A percentile compares a stretch with the other conserved stretches of the same genome.
Evolutionary conservation across 1,140 invertebrate genomes (phyloP).

Genomic region (Drosophila sechellia): DNA sequence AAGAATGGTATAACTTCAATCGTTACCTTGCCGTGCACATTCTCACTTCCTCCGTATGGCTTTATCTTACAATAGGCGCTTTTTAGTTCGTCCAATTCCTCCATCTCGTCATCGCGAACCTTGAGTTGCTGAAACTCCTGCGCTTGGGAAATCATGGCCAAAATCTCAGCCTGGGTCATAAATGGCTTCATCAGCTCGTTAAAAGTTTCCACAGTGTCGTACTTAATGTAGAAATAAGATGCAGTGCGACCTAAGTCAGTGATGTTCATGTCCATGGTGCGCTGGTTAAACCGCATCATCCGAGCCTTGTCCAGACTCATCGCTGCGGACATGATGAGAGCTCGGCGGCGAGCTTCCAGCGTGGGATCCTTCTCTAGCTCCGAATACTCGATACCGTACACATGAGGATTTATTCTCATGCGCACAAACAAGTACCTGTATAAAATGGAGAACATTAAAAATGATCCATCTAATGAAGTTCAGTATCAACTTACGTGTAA

Average conservation of each 20-base stretch:
- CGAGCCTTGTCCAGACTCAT: slow-evolving; percentile 94
- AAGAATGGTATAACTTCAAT: too few relatives aligned
- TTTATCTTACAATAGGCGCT: slow-evolving; percentile 90
- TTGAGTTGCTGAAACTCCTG: slow-evolving; percentile 99
- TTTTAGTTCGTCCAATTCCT: slow-evolving; percentile 93
- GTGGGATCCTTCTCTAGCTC: slow-evolving; percentile 91
- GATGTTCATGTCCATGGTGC: slow-evolving; percentile 92
- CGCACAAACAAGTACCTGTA: slow-evolving; percentile 94
- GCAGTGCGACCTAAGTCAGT: slow-evolving; percentile 97
- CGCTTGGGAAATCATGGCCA: slow-evolving; percentile 94
- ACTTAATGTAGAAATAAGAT: slow-evolving; percentile 99
- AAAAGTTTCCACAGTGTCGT: slow-evolving; percentile 97
- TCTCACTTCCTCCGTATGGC: slow-evolving; percentile 93
- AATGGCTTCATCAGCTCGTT: slow-evolving; percentile 91
- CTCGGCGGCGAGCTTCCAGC: slow-evolving; percentile 89
- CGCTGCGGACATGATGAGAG: slow-evolving; percentile 92
- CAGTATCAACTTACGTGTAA: slow-evolving; percentile 88
- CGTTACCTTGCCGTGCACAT: slow-evolving; percentile 95
- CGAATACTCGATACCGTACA: slow-evolving; percentile 92
- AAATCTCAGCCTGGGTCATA: slow-evolving; percentile 95
- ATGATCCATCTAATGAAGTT: not conserved
- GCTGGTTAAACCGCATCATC: slow-evolving; percentile 96
- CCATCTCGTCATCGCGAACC: slow-evolving; percentile 96
- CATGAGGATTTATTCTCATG: slow-evolving; percentile 96
- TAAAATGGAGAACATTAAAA: too few relatives aligned